These are phyloP conservation scores for Empis livida DNA, from an alignment of 2,888 invertebrate genomes.

Conservation along the genomic window DNA sequence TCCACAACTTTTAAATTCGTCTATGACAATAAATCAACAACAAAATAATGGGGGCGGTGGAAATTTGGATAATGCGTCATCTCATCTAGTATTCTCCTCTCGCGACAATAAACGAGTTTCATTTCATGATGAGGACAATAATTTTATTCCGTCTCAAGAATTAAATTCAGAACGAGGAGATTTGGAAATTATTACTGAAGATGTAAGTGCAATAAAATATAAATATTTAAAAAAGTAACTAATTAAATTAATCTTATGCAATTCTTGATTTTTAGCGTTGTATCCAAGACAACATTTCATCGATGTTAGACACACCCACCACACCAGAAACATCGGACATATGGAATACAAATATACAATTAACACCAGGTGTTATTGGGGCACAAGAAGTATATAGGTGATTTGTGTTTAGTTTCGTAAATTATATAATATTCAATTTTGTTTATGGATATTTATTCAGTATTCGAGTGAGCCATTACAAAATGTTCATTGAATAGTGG, in stretches of 20 bases:
- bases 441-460: too few relatives aligned
- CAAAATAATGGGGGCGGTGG: constrained; percentile 3
- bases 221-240: neutral
- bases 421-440: too few relatives aligned
- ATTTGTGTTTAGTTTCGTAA: neutral
- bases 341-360: constrained; percentile 38
- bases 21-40: constrained; percentile 4
- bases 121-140: constrained; percentile 53
- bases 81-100: neutral
- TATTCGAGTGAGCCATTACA: too few relatives aligned
- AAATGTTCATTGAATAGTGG: too few relatives aligned
- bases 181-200: constrained; percentile 50
- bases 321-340: constrained; percentile 42
- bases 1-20: neutral
- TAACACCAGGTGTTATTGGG: constrained; percentile 93
- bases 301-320: constrained; percentile 61
- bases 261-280: constrained; percentile 47
- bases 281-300: constrained; percentile 68
- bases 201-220: constrained; percentile 57
- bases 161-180: constrained; percentile 30
- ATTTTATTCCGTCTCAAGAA: constrained; percentile 23
- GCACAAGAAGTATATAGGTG: constrained; percentile 96
- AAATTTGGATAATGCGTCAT: too few relatives aligned
- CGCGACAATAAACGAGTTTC: constrained; percentile 53
- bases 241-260: constrained; percentile 10